phyloP scores from a whole-genome alignment of 2,888 invertebrate species.

The Agrochola lota region DNA sequence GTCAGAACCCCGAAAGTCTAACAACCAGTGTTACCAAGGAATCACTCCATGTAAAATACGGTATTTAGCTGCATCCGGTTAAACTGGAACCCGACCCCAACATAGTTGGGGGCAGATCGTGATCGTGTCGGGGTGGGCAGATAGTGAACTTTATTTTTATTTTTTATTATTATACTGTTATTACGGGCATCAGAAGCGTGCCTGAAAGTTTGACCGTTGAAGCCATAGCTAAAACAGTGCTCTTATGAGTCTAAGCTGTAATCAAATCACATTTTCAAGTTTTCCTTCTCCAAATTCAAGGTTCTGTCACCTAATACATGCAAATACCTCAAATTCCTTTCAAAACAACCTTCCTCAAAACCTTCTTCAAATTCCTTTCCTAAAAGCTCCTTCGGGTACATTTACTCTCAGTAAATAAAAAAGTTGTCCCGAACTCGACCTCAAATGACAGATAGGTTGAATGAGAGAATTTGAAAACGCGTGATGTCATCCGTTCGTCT shows the following conservation, averaged over 20 bases:
- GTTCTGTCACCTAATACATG: constrained; percentile 26
- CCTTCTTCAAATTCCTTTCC: constrained; percentile 14
- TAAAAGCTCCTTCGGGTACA: constrained; percentile 33
- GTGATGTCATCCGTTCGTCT: constrained; percentile 49
- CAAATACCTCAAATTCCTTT: constrained; percentile 31
- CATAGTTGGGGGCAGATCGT: too few species aligned
- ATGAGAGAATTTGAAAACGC: constrained; percentile 28
- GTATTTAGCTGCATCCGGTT: too few species aligned
- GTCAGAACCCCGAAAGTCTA: too few species aligned
- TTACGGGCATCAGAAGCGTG: background rate
- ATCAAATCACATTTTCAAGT: constrained; percentile 5
- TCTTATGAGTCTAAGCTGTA: background rate
- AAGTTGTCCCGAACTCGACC: constrained; percentile 36
- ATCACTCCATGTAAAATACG: too few species aligned
- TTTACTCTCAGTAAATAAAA: constrained; percentile 39
- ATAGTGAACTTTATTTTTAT: too few species aligned
- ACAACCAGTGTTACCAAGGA: too few species aligned
- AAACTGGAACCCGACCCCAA: too few species aligned
- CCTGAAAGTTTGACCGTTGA: background rate
- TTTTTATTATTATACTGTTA: too few species aligned
- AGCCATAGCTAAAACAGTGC: too few species aligned
- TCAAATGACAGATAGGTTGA: constrained; percentile 58
- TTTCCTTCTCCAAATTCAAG: background rate
- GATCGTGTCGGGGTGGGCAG: too few species aligned
- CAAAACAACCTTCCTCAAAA: too few species aligned